Percentiles rank a stretch among this genome's conserved stretches.
phyloP scores from a whole-genome alignment of 2,113 vertebrate genomes.

The Choloepus hoffmanni region DNA sequence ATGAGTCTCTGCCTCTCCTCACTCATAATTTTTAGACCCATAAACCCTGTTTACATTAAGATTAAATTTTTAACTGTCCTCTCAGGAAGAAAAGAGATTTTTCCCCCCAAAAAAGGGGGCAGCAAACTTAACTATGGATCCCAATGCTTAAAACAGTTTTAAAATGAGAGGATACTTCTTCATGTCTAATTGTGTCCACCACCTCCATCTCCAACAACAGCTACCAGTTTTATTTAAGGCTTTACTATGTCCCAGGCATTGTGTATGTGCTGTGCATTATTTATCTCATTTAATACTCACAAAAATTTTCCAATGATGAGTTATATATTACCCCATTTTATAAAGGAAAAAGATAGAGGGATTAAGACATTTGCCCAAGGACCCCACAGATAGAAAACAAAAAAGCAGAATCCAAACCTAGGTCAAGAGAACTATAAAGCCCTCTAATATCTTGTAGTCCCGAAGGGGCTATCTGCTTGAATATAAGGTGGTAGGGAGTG shows the following conservation, averaged over 20 bases:
- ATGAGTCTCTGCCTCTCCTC: neutral
- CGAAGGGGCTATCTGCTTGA: neutral
- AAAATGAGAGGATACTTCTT: neutral
- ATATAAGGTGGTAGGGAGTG: neutral
- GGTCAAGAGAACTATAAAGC: neutral
- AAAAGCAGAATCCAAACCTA: neutral
- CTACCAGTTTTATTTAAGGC: neutral
- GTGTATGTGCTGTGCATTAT: neutral
- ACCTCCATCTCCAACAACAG: neutral
- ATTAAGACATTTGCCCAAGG: constrained; percentile 37
- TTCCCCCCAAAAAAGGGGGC: neutral
- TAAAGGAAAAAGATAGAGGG: constrained; percentile 14
- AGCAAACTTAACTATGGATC: constrained; percentile 36
- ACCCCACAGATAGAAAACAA: constrained; percentile 11
- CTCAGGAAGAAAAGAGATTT: neutral
- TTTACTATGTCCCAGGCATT: neutral
- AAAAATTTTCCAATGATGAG: neutral
- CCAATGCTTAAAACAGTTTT: constrained; percentile 1
- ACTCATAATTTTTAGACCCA: constrained; percentile 18
- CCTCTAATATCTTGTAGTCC: neutral
- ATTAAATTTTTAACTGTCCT: neutral
- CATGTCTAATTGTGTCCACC: constrained; percentile 7
- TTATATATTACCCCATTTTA: neutral
- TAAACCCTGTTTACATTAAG: constrained; percentile 45
- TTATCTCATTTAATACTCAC: constrained; percentile 13